These are phyloP conservation scores for Anoncus sp. DNA, from an alignment of 2,888 invertebrate species.

Conservation along the genomic window DNA sequence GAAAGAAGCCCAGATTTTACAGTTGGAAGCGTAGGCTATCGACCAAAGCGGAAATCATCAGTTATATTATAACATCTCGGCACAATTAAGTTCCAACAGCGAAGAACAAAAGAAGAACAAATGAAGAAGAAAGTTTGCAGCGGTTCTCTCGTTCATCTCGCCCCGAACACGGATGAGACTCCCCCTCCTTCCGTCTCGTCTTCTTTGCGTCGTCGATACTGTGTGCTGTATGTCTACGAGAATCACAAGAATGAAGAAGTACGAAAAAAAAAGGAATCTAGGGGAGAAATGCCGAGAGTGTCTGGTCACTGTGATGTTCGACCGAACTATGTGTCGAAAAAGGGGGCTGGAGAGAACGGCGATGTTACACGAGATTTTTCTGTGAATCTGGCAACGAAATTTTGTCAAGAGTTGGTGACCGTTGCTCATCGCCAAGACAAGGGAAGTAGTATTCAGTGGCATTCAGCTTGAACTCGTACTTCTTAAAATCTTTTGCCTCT, in stretches of 20 bases:
- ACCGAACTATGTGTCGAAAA: slow-evolving; percentile 33
- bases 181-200: slow-evolving; percentile 40
- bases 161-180: slow-evolving; percentile 59
- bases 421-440: slow-evolving; percentile 64
- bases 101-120: slow-evolving; percentile 52
- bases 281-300: slow-evolving; percentile 43
- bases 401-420: slow-evolving; percentile 56
- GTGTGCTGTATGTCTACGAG: slow-evolving; percentile 15
- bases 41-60: slow-evolving; percentile 33
- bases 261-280: slow-evolving; percentile 44
- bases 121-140: slow-evolving; percentile 70
- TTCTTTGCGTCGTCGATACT: slow-evolving; percentile 24
- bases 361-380: slow-evolving; percentile 37
- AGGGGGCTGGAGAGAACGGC: slow-evolving; percentile 28
- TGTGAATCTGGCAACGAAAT: slow-evolving; percentile 39
- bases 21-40: slow-evolving; percentile 41
- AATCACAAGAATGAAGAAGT: slow-evolving; percentile 35
- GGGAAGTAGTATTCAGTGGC: slow-evolving; percentile 47
- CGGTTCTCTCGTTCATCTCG: slow-evolving; percentile 63
- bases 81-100: slow-evolving; percentile 72
- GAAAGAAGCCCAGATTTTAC: neutral
- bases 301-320: slow-evolving; percentile 16
- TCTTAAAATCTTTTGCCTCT: slow-evolving; percentile 18
- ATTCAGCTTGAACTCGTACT: slow-evolving; percentile 10
- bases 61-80: slow-evolving; percentile 49